Evolutionary conservation across 1,140 invertebrate species (phyloP).

Genomic region (Calliopsis andreniformis): DNA sequence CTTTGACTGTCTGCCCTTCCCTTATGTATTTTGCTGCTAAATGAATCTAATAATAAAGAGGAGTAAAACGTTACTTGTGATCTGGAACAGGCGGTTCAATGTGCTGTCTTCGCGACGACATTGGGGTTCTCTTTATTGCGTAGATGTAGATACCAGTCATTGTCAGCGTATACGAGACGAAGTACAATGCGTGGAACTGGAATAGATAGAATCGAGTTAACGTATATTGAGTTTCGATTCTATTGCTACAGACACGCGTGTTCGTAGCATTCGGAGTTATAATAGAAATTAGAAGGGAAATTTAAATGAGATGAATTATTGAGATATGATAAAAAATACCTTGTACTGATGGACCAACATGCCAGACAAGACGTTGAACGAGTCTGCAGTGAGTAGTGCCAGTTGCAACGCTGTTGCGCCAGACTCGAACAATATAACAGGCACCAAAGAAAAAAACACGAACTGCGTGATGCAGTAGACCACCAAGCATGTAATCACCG

Average conservation of each 20-base stretch:
- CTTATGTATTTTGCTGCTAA: too few relatives aligned
- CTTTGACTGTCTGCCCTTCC: too few relatives aligned
- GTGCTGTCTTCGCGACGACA: slow-evolving; percentile 77
- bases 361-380: slow-evolving; percentile 91
- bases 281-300: slow-evolving; percentile 26
- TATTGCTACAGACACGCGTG: background rate
- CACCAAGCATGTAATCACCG: slow-evolving; percentile 83
- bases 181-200: slow-evolving; percentile 91
- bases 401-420: slow-evolving; percentile 92
- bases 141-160: slow-evolving; percentile 90
- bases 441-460: slow-evolving; percentile 89
- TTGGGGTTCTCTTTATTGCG: slow-evolving; percentile 84
- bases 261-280: background rate
- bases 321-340: slow-evolving; percentile 84
- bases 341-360: slow-evolving; percentile 92
- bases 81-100: slow-evolving; percentile 73
- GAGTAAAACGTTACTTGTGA: slow-evolving; percentile 77
- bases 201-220: slow-evolving; percentile 65
- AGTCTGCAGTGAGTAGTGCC: slow-evolving; percentile 91
- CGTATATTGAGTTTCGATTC: background rate
- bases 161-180: slow-evolving; percentile 88
- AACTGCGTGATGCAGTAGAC: slow-evolving; percentile 86
- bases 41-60: too few relatives aligned
- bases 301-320: too few relatives aligned
- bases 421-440: slow-evolving; percentile 89